Conservation (phyloP, 2,797 vertebrate genomes). For the Brachyalestes nurse region DNA sequence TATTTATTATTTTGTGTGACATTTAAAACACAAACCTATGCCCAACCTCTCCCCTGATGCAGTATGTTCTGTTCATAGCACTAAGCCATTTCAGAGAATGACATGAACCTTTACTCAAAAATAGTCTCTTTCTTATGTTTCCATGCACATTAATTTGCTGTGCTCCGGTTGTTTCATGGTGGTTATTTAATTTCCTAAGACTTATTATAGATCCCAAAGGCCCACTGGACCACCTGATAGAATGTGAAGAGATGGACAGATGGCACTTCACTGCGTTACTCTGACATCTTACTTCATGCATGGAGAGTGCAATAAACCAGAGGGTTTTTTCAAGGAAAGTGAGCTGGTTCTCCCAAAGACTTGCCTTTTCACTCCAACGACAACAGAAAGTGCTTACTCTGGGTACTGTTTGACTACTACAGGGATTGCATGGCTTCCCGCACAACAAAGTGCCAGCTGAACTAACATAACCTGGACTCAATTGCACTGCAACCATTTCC, state of each 20-base stretch:
- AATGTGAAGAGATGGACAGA: constrained; percentile 38
- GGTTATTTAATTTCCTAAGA: constrained; percentile 4
- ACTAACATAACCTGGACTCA: constrained; percentile 69
- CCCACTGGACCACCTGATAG: constrained; percentile 18
- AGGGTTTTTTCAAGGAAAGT: constrained; percentile 43
- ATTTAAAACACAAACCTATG: constrained; percentile 4
- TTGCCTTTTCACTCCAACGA: constrained; percentile 49
- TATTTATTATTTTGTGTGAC: no score
- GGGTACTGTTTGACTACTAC: constrained; percentile 49
- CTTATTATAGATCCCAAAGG: constrained; percentile 11
- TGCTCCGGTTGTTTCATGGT: not conserved
- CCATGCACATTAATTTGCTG: not conserved
- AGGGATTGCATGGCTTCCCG: constrained; percentile 55
- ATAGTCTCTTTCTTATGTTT: not conserved
- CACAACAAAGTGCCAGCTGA: constrained; percentile 63
- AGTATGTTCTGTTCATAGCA: not conserved
- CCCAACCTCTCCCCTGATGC: not conserved
- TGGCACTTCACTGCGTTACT: constrained; percentile 24
- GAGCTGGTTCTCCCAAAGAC: constrained; percentile 39
- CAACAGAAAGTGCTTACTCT: constrained; percentile 53
- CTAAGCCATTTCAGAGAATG: constrained; percentile 23
- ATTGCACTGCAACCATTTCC: constrained; percentile 68
- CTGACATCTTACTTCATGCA: constrained; percentile 37
- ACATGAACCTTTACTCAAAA: not conserved
- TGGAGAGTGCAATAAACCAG: constrained; percentile 31